Base-by-base conservation (phyloP, 1,140 invertebrate genomes). In the Aphaenogaster ashmeadi region DNA sequence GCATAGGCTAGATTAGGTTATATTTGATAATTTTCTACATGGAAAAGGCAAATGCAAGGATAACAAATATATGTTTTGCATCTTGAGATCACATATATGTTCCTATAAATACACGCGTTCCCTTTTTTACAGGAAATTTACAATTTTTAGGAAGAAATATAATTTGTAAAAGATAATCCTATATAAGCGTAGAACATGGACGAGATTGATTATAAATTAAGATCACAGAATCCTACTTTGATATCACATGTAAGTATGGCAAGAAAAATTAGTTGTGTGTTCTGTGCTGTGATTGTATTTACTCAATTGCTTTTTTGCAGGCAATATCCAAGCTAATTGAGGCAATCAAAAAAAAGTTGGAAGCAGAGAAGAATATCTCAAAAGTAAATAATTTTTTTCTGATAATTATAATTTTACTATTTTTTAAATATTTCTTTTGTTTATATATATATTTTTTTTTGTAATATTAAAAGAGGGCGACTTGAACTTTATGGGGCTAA, bases 141-240 rank as follows among this genome's bases (percentile, higher is more conserved):
- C 13, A 44, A 27, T 58, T 44, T 41, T 77, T 13, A 77, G 7
- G 13, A 60, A 60, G 2, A n/a, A 77, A 27, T 15, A 33, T 18
- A 74, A 8, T 11, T 74, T 74, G 0, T 41, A 60, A 54, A 36
- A 36, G 15, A 69, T 50, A 52, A 38, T 56, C 21, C 11, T 21
- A 58, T 9, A 66, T 44, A 79, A 33, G n/a, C 2, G 21, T 15
- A 71, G 71, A 90, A 56, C 8, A 94, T 94, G 94, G 91, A 94
- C 5, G 93, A 93, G 81, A 92, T 94, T 47, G 92, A 94, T 56
- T 92, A 91, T 62, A 94, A 94, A 89, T 88, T 94, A 54, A 72
- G 85, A 75, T 92, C 93, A 27, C 88, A 86, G 11, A 93, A 94
- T 90, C 91, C 94, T 50, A 88, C 92, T 69, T 91, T 94, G 15